Base-by-base conservation (phyloP, 2,888 invertebrate species). In the Holacanthella duospinosa region DNA sequence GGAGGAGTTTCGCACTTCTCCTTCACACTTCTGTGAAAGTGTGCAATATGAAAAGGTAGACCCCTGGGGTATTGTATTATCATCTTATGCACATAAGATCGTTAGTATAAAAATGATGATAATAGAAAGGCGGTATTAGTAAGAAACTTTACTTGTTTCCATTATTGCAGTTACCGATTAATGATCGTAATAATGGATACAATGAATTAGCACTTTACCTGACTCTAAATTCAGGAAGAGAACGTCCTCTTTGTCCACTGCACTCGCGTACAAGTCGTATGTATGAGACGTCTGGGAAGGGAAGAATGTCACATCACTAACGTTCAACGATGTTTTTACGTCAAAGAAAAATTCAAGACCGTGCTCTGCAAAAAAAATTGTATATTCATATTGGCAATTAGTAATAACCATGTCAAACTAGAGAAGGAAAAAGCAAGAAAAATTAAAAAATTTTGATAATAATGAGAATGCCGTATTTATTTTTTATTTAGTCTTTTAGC, bases 211-310 rank as follows among this genome's bases (percentile, higher is more conserved):
- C 3, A 28, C 29, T 12, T 58, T 77, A 80, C 86, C 86, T 73
- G 85, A 83, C 36, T 83, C 79, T 65, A 88, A 80, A 75, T 86
- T 85, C 55, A 88, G 78, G 74, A 85, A 86, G 54, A 87, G 80
- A 68, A 87, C 83, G 70, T 86, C 85, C 74, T 86, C 85, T 74
- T 85, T 85, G 75, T 86, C 85, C 72, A 82, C 82, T 12, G 86
- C 84, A 64, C 84, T 85, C 61, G 87, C 85, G 74, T 85, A 87
- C 53, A 87, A 79, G 75, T 88, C 87, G 74, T 87, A 87, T 64
- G 86, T 85, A 74, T 86, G 85, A 26, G 84, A 84, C 2, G 82
- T 83, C 74, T 84, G 83, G 55, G 87, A 86, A 1, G 86, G 85
- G 76, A 85, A 86, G 76, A 87, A 87, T 2, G 86, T 83, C 60